Conservation (phyloP, 2,113 vertebrate species). For the Dolichotis patagonum region DNA sequence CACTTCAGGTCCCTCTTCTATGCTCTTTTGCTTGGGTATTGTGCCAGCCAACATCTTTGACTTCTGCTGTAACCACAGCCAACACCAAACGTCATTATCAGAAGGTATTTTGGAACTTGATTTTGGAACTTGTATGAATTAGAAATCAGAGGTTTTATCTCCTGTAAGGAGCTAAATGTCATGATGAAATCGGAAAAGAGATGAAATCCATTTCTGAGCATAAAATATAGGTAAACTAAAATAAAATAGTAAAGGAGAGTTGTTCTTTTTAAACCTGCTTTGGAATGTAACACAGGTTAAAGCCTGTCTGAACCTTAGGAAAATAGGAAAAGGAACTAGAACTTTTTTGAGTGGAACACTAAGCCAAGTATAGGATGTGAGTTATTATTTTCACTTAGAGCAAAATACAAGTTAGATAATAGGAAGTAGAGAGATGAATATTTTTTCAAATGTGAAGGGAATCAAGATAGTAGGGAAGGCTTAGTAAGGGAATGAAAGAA, state of each 20-base stretch:
- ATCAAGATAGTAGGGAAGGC: background rate
- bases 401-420: background rate
- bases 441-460: background rate
- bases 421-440: background rate
- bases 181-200: background rate
- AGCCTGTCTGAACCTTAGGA: background rate
- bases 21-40: background rate
- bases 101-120: conserved; percentile 9
- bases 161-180: background rate
- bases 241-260: background rate
- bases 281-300: background rate
- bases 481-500: background rate
- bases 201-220: background rate
- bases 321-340: background rate
- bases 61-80: background rate
- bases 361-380: too few relatives aligned
- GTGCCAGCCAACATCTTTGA: background rate
- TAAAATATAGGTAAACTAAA: background rate
- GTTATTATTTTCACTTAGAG: background rate
- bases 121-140: background rate
- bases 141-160: background rate
- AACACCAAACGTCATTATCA: background rate
- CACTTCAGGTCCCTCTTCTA: background rate
- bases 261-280: background rate
- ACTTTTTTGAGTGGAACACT: background rate